phyloP scores from a whole-genome alignment of 2,113 vertebrate species.

The Pangasianodon gigas region DNA sequence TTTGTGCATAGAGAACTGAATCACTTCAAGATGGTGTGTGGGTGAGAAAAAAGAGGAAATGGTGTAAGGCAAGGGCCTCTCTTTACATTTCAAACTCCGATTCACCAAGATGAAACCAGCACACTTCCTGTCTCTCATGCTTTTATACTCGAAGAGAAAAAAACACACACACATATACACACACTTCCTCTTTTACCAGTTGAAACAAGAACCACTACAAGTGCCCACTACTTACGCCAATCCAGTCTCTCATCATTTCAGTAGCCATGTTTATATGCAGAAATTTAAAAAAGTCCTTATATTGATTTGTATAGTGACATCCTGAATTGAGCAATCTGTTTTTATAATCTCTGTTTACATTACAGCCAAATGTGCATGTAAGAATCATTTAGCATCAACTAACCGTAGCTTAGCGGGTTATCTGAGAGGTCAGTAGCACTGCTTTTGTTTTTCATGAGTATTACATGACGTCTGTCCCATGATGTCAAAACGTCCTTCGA shows the following conservation, averaged over 20 bases:
- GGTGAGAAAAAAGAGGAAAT: not conserved
- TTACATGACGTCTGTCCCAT: not conserved
- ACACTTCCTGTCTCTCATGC: conserved; percentile 14
- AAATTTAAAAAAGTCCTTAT: not conserved
- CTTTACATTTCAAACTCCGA: not conserved
- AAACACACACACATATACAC: not conserved
- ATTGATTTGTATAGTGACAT: not conserved
- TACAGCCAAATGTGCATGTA: not conserved
- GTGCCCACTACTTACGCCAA: not conserved
- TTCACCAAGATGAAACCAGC: conserved; percentile 1
- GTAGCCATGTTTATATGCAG: not conserved
- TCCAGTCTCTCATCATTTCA: not conserved
- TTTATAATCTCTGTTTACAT: not conserved
- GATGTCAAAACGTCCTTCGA: not conserved
- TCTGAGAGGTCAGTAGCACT: not conserved
- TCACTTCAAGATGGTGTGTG: not conserved
- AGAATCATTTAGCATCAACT: not conserved
- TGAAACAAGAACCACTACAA: not conserved
- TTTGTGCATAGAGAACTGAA: not conserved
- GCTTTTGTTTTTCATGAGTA: not conserved
- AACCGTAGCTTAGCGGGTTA: not conserved
- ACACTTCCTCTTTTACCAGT: not conserved
- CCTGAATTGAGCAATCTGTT: not conserved
- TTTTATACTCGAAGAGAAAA: not conserved
- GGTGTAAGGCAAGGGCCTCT: not conserved